These are phyloP conservation scores for Pseudorhombus dupliciocellatus DNA, from an alignment of 2,113 vertebrate genomes.

Conservation along the genomic window DNA sequence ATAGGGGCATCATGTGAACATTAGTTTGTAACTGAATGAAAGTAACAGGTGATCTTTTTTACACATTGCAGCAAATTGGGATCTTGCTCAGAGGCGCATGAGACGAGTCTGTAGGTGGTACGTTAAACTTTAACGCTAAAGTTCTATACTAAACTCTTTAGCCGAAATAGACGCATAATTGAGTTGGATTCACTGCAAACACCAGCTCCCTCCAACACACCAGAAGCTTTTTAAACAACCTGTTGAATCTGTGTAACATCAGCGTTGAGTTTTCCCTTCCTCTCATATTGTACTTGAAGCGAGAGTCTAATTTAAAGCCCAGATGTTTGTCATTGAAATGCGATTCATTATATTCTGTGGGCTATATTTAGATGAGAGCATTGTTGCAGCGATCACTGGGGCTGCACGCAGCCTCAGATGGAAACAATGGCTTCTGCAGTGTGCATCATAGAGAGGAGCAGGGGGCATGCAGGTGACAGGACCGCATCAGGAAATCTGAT, in stretches of 20 bases:
- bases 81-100: not conserved
- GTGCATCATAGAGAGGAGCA: not conserved
- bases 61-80: not conserved
- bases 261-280: not conserved
- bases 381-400: slow-evolving; percentile 19
- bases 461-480: not conserved
- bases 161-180: not conserved
- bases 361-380: slow-evolving; percentile 40
- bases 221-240: not conserved
- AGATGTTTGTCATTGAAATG: slow-evolving; percentile 12
- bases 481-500: slow-evolving; percentile 18
- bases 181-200: not conserved
- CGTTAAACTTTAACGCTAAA: not conserved
- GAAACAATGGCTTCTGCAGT: slow-evolving; percentile 18
- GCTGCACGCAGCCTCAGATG: slow-evolving; percentile 31
- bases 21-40: not conserved
- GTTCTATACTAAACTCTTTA: not conserved
- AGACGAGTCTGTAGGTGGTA: not conserved
- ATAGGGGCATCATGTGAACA: not conserved
- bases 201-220: not conserved
- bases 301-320: slow-evolving; percentile 12
- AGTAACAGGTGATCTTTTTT: not conserved
- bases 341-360: slow-evolving; percentile 41
- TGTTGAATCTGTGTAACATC: not conserved
- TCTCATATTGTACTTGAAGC: not conserved